Evolutionary conservation across 2,113 vertebrate genomes (phyloP), one percentile per base, ranked within the genome.

Genomic region (Seriola rivoliana): DNA sequence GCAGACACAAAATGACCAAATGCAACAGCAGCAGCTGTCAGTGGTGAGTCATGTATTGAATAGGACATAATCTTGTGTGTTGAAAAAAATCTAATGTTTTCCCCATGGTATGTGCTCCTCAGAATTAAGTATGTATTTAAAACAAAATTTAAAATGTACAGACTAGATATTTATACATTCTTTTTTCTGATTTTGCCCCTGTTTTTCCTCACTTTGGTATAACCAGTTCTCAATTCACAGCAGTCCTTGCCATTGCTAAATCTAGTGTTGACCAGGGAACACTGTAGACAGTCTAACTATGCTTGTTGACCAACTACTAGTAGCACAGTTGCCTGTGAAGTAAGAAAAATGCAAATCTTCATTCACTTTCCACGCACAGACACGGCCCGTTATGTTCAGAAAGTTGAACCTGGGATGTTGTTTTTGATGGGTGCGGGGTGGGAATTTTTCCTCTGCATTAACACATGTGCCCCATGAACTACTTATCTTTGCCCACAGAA

Each of bases 1-100:
- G 10, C 72, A 92, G 90, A 86, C 73, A 69, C 92, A 91, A 66
- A 89, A 64, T 70, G 92, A 94, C 62, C 91, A 87, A 78, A 74
- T 69, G 40, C 88, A 81, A 21, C 92, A 92, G 75, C 92, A 91
- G 67, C 92, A 89, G 78, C 16, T 91, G 68, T 64, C 87, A 72
- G 29, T 48, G 88, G 91, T 94, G 67, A 91, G 92, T 90, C n/a
- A 16, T 40, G 40, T 38, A 67, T 10, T 72, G 82, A 66, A 80
- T 2, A 1, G 5, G 36, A 48, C 23, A 9, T 16, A 13, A 34
- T 69, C 14, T 23, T 55, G 4, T 44, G 23, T 76, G 5, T 63
- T 21, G 17, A 52, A 46, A 29, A 54, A 12, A 80, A 54, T 72
- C 13, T 2, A 4, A 52, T 34, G 2, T 8, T 46, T 62, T 14